A percentile compares a stretch with the other conserved stretches of the same genome.
Evolutionary conservation across 2,888 invertebrate genomes (phyloP).

Genomic region (Eupithecia abbreviata): DNA sequence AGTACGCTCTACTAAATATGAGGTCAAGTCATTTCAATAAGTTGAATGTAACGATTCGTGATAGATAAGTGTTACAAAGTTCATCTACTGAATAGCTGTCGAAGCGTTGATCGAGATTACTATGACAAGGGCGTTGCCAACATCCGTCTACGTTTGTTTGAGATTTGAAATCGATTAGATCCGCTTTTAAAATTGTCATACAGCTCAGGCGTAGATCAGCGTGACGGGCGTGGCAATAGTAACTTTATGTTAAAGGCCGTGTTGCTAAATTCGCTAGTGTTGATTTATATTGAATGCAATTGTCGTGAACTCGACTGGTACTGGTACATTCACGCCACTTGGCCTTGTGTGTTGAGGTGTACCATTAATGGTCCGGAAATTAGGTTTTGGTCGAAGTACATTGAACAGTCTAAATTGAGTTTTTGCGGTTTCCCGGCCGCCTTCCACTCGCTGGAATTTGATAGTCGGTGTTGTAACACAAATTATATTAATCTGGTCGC

Average conservation of each 20-base stretch:
- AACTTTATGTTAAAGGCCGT: constrained; percentile 63
- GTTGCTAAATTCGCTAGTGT: constrained; percentile 66
- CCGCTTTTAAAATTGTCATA: constrained; percentile 75
- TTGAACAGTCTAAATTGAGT: constrained; percentile 51
- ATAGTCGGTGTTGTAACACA: constrained; percentile 60
- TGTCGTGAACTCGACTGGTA: constrained; percentile 66
- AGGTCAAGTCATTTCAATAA: constrained; percentile 40
- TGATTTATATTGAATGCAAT: constrained; percentile 72
- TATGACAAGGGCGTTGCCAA: constrained; percentile 75
- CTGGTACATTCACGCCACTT: constrained; percentile 60
- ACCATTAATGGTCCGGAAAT: constrained; percentile 78
- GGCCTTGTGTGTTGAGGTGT: constrained; percentile 73
- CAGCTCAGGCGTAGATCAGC: constrained; percentile 56
- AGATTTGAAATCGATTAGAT: constrained; percentile 74
- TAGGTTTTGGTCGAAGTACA: constrained; percentile 66
- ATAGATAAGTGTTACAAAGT: constrained; percentile 45
- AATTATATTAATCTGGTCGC: constrained; percentile 45
- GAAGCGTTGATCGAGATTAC: constrained; percentile 51
- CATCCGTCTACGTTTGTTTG: constrained; percentile 71
- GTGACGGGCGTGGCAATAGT: constrained; percentile 57
- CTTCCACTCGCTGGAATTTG: constrained; percentile 53
- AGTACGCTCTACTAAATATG: constrained; percentile 27
- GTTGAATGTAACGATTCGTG: constrained; percentile 42
- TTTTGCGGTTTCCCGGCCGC: constrained; percentile 58
- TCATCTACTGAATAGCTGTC: constrained; percentile 50